A percentile compares a stretch with the other conserved stretches of the same genome.
These are phyloP conservation scores for Byasa hedistus DNA, from an alignment of 2,888 invertebrate species.

Conservation along the genomic window DNA sequence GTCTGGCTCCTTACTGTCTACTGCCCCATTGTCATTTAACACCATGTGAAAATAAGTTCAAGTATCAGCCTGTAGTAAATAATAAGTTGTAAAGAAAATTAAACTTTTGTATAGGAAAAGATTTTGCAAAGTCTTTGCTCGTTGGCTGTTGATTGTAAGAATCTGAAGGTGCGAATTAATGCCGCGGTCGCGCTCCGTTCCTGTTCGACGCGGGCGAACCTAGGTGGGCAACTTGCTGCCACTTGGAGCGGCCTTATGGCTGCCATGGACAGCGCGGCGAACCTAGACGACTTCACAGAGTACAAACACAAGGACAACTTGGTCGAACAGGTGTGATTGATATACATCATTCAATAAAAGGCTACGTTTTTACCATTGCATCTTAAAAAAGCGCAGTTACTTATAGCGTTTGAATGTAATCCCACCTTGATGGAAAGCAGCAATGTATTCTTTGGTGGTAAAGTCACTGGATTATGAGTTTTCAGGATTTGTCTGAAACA, in stretches of 20 bases:
- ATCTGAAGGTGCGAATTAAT: slow-evolving; percentile 94
- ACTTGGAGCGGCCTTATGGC: slow-evolving; percentile 86
- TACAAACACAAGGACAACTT: slow-evolving; percentile 92
- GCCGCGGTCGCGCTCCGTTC: slow-evolving; percentile 88
- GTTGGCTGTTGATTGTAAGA: slow-evolving; percentile 85
- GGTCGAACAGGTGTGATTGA: slow-evolving; percentile 85
- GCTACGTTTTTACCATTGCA: too few relatives aligned
- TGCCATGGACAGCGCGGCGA: slow-evolving; percentile 88
- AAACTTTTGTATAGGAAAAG: slow-evolving; percentile 64
- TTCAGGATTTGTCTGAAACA: too few relatives aligned
- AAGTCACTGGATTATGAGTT: too few relatives aligned
- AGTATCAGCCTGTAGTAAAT: too few relatives aligned
- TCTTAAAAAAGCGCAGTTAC: too few relatives aligned
- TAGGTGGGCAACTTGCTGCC: slow-evolving; percentile 79
- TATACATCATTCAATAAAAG: background rate
- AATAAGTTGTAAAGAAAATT: too few relatives aligned
- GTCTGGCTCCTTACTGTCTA: too few relatives aligned
- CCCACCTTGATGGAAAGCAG: background rate
- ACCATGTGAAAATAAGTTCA: too few relatives aligned
- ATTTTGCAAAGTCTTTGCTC: slow-evolving; percentile 84
- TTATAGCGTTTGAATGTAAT: background rate
- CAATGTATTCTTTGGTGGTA: too few relatives aligned
- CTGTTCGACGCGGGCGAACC: slow-evolving; percentile 80
- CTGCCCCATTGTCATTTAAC: too few relatives aligned
- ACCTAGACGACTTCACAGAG: slow-evolving; percentile 90